Evolutionary conservation across 35 echinoderm and acorn worm species (phyloP), one percentile per base, ranked within the genome.

Genomic region (Patiria miniata): DNA sequence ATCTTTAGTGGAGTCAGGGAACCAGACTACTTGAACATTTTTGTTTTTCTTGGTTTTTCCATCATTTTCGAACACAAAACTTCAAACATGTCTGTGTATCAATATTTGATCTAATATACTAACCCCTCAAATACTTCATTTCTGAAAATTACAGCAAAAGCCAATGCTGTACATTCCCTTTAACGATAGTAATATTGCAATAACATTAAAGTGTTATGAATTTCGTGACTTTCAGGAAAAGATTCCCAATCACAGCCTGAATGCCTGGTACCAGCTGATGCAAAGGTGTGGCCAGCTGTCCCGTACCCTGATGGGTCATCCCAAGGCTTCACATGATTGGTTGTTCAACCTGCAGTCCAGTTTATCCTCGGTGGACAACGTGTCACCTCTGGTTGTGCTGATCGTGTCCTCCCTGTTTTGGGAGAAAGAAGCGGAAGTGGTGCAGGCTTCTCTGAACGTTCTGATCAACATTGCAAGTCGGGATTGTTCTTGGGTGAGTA

Each of bases 251-350:
- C 42, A 4, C 4, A 47, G 42, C 42, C 42, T 32, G 61, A 21
- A 69, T 69, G 61, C 61, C 0, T 21, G 61, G 61, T 69, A 69
- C 61, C 61, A 69, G 61, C 34, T 69, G 61, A 69, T 69, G 61
- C 23, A 36, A 29, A 32, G 34, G 18, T 69, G 61, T 29, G 23
- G 23, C 8, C 61, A 69, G 19, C 61, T 69, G 12, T 69, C 23
- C 17, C 21, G 26, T 29, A 34, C 61, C 34, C 23, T 69, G 19
- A 21, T 69, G 28, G 34, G 32, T 12, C 34, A 58, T 33, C 22
- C 51, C 33, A 58, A 57, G 8, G 38, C 52, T n/a, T 51, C 81
- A 32, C 32, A 38, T 32, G 32, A 83, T 59, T 83, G 81, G 81
- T 33, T 58, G 29, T 29, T 37, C 12, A 38, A 19, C 52, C n/a